Evolutionary conservation across 1,140 invertebrate genomes (phyloP).

Genomic region (Acromyrmex charruanus): DNA sequence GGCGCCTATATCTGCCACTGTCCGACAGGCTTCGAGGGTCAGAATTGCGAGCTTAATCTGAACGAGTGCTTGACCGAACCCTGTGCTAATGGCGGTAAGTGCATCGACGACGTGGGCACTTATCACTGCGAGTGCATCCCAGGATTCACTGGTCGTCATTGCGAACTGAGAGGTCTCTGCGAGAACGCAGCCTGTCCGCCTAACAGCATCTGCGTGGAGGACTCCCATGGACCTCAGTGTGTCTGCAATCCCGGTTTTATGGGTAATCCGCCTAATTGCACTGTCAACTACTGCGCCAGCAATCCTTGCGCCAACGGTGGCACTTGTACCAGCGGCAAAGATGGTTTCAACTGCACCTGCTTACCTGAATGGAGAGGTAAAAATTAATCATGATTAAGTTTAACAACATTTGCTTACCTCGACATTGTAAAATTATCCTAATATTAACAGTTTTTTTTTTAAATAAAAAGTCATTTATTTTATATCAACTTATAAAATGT

Average conservation of each 20-base stretch:
- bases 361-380: conserved; percentile 90
- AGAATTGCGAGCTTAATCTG: conserved; percentile 90
- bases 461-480: neutral
- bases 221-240: conserved; percentile 87
- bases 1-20: conserved; percentile 95
- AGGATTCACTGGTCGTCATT: conserved; percentile 88
- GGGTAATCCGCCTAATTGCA: conserved; percentile 90
- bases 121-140: conserved; percentile 87
- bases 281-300: conserved; percentile 88
- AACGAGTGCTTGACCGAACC: conserved; percentile 90
- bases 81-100: conserved; percentile 90
- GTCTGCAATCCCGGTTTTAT: conserved; percentile 91
- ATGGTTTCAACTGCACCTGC: conserved; percentile 91
- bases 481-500: neutral
- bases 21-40: conserved; percentile 92
- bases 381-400: neutral
- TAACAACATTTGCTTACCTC: neutral
- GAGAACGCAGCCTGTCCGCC: conserved; percentile 86
- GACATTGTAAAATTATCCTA: neutral
- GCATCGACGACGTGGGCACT: conserved; percentile 88
- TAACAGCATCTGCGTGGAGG: conserved; percentile 87
- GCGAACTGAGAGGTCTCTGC: conserved; percentile 86
- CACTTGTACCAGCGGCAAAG: conserved; percentile 86
- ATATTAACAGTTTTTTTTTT: neutral
- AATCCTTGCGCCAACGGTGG: conserved; percentile 89